Conservation (phyloP, 2,888 invertebrate species). For the Scelioninae gen. 1 region DNA sequence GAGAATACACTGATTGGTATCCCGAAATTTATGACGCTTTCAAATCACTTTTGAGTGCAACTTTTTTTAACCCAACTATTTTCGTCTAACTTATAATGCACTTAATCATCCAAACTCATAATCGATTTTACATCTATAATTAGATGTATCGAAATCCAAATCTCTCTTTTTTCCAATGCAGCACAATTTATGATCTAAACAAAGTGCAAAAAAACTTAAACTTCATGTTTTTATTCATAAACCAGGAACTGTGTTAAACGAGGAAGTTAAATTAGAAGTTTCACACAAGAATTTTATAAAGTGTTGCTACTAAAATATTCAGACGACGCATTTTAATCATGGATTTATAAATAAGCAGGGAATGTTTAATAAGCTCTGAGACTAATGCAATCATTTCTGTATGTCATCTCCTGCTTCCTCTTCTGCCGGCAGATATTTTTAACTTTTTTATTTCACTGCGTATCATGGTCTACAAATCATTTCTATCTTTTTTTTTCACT, state of each 20-base stretch:
- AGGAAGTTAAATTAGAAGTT: not conserved
- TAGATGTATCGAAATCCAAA: conserved; percentile 23
- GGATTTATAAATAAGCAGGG: conserved; percentile 57
- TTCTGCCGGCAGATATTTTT: conserved; percentile 43
- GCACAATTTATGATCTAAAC: conserved; percentile 2
- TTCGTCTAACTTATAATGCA: conserved; percentile 34
- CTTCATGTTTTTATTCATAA: conserved; percentile 33
- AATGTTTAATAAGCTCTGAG: conserved; percentile 61
- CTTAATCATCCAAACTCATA: conserved; percentile 14
- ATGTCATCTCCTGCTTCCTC: conserved; percentile 61
- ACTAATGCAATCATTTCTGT: conserved; percentile 62
- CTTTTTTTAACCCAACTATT: conserved; percentile 2
- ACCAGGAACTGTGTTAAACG: not conserved
- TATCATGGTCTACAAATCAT: conserved; percentile 56
- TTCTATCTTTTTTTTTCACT: conserved; percentile 28
- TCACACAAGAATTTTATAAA: conserved; percentile 14
- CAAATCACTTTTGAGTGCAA: conserved; percentile 31
- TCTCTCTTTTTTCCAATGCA: conserved; percentile 1
- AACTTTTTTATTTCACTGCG: conserved; percentile 46
- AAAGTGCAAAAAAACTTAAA: not conserved
- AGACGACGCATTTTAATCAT: conserved; percentile 46
- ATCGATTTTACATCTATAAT: conserved; percentile 29
- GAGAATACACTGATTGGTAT: conserved; percentile 54
- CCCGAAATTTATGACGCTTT: conserved; percentile 56
- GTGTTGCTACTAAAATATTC: conserved; percentile 23